Evolutionary conservation across 1,140 invertebrate genomes (phyloP), one percentile per base, ranked within the genome.

Genomic region (Drosophila lini): DNA sequence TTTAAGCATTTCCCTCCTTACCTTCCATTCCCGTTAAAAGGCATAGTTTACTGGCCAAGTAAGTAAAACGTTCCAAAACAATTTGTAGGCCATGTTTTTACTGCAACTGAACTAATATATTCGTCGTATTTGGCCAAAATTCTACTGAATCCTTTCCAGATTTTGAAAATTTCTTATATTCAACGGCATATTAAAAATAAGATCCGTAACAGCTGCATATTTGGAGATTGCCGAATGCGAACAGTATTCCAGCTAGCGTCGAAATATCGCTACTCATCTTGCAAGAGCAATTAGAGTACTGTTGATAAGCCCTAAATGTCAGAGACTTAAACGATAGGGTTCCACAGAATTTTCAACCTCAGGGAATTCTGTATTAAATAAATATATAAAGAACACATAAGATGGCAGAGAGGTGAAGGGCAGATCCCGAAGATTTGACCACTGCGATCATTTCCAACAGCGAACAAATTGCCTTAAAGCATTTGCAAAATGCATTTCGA

Each of bases 401-500:
- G 3, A 6, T 32, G 10, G 7, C 32, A 19, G 28, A 19, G 9
- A 13, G 16, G 13, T 15, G 1, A 10, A 8, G 19, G 44, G 16
- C 61, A 45, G 25, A 22, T 19, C 22, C 40, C 13, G 3, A 32
- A 61, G 45, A 41, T 15, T 31, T 9, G 45, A 47, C 34, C 31
- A 22, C 19, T 22, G 25, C 15, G 42, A 67, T 53, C 62, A 36
- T 25, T 52, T n/a, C 19, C 5, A 65, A 25, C 32, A 31, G 40
- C 41, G 80, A 70, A 79, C 76, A 83, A 83, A 83, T 83, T 83
- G 80, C 65, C 55, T 32, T 58, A 67, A 81, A 65, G 47, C 47
- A 85, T 77, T 68, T 80, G 61, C 58, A 80, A 76, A 77, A 77
- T 76, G 76, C 64, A 55, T 60, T 57, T 59, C 55, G n/a, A 68